phyloP scores from a whole-genome alignment of 2,888 invertebrate species.

The Poecilus cupreus region DNA sequence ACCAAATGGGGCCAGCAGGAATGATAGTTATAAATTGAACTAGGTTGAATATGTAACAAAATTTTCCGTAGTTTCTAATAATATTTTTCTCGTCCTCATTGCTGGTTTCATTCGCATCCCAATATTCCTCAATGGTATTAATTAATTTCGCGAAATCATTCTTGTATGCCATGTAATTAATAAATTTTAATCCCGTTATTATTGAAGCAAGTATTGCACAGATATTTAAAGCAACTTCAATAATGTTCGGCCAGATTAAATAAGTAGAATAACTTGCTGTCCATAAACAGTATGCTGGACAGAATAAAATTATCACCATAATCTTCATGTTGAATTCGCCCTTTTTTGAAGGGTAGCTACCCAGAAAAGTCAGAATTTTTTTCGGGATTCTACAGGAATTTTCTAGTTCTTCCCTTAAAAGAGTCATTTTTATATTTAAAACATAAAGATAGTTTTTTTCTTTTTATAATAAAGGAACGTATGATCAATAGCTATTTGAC shows the following conservation, averaged over 20 bases:
- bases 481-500: no score
- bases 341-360: background rate
- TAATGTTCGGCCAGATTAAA: background rate
- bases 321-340: background rate
- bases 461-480: no score
- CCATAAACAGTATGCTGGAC: background rate
- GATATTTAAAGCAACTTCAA: background rate
- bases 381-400: background rate
- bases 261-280: background rate
- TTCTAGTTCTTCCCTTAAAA: background rate
- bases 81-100: conserved; percentile 1
- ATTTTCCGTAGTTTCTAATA: background rate
- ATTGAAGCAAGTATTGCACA: background rate
- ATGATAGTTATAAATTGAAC: background rate
- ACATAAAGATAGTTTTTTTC: background rate
- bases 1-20: background rate
- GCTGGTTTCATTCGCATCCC: no score
- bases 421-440: background rate
- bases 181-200: background rate
- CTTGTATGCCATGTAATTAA: background rate
- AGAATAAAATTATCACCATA: background rate
- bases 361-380: background rate
- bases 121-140: no score
- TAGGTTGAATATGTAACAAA: background rate
- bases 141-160: no score